Conservation (phyloP, 2,797 vertebrate genomes). For the Galaxias olidus region DNA sequence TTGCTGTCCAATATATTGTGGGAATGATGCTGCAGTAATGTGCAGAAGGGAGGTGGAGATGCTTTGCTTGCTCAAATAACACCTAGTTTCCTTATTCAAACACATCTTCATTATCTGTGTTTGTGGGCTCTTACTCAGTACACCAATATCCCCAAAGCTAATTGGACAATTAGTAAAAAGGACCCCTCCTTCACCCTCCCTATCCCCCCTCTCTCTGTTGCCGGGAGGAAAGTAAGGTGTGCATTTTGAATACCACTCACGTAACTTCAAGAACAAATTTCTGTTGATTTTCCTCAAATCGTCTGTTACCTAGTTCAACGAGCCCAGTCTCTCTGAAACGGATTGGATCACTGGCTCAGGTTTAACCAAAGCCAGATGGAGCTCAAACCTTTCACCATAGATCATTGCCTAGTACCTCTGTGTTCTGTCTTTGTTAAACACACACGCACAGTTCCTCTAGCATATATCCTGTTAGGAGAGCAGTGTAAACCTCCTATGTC, state of each 20-base stretch:
- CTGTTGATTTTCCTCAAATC: slow-evolving; percentile 28
- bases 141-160: too few species aligned
- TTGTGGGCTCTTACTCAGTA: too few species aligned
- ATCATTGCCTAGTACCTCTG: background rate
- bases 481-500: too few species aligned
- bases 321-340: background rate
- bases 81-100: too few species aligned
- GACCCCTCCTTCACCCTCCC: background rate
- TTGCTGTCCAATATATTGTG: too few species aligned
- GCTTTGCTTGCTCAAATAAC: too few species aligned
- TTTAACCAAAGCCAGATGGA: background rate
- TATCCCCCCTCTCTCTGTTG: background rate
- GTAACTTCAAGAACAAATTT: slow-evolving; percentile 28
- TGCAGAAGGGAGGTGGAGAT: too few species aligned
- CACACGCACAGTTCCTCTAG: slow-evolving; percentile 10
- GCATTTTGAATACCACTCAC: slow-evolving; percentile 16
- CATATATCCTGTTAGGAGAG: slow-evolving; percentile 1
- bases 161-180: too few species aligned
- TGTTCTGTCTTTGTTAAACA: background rate
- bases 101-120: too few species aligned
- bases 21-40: too few species aligned
- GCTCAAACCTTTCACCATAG: background rate
- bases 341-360: too few species aligned
- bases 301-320: too few species aligned
- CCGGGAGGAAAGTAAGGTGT: slow-evolving; percentile 16